Evolutionary conservation across 2,113 vertebrate species (phyloP).

Genomic region (Micronycteris hirsuta): DNA sequence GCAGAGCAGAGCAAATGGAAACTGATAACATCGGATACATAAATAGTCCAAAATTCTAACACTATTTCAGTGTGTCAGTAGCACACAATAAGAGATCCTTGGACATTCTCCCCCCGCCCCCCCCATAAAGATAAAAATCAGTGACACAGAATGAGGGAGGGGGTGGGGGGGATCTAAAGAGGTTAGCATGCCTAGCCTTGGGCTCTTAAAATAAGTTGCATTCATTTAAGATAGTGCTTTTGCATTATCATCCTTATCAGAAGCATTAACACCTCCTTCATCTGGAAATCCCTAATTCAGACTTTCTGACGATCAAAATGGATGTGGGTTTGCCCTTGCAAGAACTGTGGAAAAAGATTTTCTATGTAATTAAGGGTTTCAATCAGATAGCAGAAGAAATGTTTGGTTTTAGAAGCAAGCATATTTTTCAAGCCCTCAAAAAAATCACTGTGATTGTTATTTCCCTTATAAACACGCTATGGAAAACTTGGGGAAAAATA

Average conservation of each 20-base stretch:
- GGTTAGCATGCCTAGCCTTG: neutral
- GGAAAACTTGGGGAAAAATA: neutral
- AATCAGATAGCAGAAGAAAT: neutral
- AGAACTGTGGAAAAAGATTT: neutral
- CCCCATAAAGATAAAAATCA: neutral
- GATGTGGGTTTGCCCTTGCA: neutral
- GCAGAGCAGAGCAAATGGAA: neutral
- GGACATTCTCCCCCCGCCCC: too few species aligned
- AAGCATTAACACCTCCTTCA: neutral
- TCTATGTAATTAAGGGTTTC: neutral
- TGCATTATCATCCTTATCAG: neutral
- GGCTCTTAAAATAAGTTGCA: neutral
- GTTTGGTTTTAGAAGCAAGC: neutral
- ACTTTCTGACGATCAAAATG: conserved; percentile 12
- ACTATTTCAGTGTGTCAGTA: neutral
- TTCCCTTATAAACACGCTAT: neutral
- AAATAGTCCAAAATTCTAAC: neutral
- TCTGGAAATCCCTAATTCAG: conserved; percentile 1
- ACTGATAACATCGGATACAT: neutral
- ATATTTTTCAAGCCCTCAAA: neutral
- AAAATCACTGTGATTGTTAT: neutral
- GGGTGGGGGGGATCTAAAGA: neutral
- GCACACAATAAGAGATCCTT: neutral
- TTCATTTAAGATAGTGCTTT: neutral
- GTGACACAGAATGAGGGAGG: neutral